These are phyloP conservation scores for Amblyteles armatorius DNA, from an alignment of 2,888 invertebrate species.

Conservation along the genomic window DNA sequence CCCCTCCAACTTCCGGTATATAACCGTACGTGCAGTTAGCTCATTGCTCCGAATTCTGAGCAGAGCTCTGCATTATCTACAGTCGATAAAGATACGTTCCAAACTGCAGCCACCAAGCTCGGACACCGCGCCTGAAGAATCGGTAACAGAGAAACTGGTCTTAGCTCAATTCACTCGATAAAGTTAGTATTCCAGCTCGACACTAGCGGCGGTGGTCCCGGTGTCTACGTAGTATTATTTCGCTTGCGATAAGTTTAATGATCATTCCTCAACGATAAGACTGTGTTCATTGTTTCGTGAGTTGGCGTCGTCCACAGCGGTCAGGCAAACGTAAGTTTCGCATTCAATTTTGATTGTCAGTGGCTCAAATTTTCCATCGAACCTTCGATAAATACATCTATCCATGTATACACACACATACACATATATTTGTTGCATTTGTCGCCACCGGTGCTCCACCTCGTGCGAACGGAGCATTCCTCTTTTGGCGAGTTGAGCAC, in stretches of 20 bases:
- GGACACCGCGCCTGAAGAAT: neutral
- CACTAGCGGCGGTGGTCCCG: conserved; percentile 17
- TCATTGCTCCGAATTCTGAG: neutral
- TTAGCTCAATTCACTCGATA: conserved; percentile 18
- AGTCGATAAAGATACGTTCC: neutral
- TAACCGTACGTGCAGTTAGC: neutral
- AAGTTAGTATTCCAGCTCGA: neutral
- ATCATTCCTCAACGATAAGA: conserved; percentile 56
- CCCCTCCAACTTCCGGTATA: neutral
- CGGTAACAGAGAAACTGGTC: conserved; percentile 5
- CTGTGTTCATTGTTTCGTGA: conserved; percentile 32
- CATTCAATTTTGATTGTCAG: neutral
- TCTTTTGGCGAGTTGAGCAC: neutral
- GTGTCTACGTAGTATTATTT: conserved; percentile 47
- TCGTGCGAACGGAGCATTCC: neutral
- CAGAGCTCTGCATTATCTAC: neutral
- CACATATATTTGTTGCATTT: neutral
- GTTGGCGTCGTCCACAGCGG: conserved; percentile 2
- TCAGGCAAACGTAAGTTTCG: conserved; percentile 49
- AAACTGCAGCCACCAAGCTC: neutral
- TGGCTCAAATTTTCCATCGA: neutral
- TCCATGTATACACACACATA: neutral
- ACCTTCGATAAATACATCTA: neutral
- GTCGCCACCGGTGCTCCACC: neutral
- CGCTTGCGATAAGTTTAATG: conserved; percentile 57